Conservation (phyloP, 2,113 vertebrate species). For the Hydropotes inermis region DNA sequence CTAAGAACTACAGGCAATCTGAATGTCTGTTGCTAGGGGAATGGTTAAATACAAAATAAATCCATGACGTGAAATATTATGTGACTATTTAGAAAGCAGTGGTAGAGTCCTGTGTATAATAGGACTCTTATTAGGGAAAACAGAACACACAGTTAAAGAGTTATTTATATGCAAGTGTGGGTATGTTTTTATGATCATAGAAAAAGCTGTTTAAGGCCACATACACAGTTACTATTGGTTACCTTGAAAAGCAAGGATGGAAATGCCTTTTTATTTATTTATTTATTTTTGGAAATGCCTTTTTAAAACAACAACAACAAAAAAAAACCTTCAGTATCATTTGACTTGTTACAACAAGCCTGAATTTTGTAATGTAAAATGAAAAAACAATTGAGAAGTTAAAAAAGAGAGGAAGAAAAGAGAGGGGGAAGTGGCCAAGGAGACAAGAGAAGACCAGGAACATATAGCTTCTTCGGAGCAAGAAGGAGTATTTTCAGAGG, state of each 20-base stretch:
- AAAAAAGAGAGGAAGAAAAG: background rate
- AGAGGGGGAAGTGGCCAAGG: background rate
- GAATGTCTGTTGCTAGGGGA: slow-evolving; percentile 1
- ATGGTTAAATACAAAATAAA: slow-evolving; percentile 44
- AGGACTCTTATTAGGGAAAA: slow-evolving; percentile 34
- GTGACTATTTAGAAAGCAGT: slow-evolving; percentile 43
- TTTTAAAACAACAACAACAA: background rate
- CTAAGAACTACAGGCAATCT: background rate
- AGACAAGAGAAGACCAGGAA: background rate
- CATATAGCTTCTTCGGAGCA: background rate
- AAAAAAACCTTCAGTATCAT: background rate
- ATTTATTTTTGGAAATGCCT: background rate
- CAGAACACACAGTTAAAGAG: slow-evolving; percentile 40
- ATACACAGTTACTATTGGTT: background rate
- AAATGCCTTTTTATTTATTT: background rate
- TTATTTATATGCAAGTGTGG: slow-evolving; percentile 25
- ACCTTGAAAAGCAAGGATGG: background rate
- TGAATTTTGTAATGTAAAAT: slow-evolving; percentile 27
- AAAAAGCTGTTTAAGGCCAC: background rate
- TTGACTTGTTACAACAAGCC: background rate
- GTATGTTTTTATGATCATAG: slow-evolving; percentile 22
- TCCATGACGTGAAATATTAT: slow-evolving; percentile 4
- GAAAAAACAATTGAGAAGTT: background rate
- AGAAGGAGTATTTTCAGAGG: background rate
- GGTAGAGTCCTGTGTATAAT: slow-evolving; percentile 10